These are phyloP conservation scores for Metopolophium dirhodum DNA, from an alignment of 1,140 invertebrate genomes.

Conservation along the genomic window DNA sequence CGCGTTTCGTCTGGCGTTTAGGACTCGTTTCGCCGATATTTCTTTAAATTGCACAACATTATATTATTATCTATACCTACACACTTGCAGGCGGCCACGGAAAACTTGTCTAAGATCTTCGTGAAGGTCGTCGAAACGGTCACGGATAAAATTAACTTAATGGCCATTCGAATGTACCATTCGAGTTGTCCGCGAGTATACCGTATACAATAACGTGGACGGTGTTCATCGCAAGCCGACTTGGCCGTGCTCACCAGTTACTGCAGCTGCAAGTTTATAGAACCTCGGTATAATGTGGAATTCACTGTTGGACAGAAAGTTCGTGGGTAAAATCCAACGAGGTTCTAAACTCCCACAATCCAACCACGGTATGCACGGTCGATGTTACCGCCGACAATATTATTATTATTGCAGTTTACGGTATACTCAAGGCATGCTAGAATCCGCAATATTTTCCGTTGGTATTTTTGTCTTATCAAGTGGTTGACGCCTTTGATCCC, in stretches of 20 bases:
- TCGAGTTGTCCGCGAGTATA: neutral
- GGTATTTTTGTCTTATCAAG: neutral
- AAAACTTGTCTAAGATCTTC: neutral
- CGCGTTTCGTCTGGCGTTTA: neutral
- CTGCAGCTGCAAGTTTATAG: neutral
- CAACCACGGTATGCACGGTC: neutral
- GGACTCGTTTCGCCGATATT: neutral
- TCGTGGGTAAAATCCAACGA: neutral
- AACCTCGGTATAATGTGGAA: neutral
- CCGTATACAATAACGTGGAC: neutral
- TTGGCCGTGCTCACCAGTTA: neutral
- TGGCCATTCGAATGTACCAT: too few relatives aligned
- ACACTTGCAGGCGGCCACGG: too few relatives aligned
- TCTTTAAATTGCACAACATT: neutral
- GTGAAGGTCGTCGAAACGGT: too few relatives aligned
- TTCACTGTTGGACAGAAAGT: neutral
- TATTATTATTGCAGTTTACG: neutral
- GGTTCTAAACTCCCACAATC: neutral
- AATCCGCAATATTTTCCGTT: neutral
- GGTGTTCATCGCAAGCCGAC: neutral
- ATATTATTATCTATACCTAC: too few relatives aligned
- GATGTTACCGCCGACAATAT: too few relatives aligned
- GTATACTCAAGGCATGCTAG: neutral
- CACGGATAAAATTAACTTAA: neutral
- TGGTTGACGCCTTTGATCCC: neutral